Base-by-base conservation (phyloP, 2,888 invertebrate genomes). In the Sylvicola fuscatus region DNA sequence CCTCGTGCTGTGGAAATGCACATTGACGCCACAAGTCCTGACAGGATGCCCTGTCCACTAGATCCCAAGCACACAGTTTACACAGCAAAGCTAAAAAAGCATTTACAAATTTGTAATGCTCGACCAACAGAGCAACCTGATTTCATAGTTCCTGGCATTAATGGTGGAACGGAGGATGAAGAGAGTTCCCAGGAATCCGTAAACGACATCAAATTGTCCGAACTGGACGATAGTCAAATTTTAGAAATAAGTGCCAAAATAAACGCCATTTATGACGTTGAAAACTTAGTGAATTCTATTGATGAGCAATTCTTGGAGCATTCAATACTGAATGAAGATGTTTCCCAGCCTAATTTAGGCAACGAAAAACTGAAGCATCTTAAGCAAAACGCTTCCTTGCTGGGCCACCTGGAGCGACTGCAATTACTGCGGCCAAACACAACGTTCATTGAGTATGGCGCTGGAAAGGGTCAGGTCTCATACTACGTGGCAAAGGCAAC, bases 401-500 rank as follows among this genome's bases (percentile, higher is more conserved):
- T 90, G 38, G 76, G 73, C 29, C 66, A 80, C 37, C 55, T 82
- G 31, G 65, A 77, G 37, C 53, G 61, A 0, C 62, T 68, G 39
- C 59, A 66, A 2, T 60, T 86, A 29, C 55, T 81, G 1, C 49
- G 47, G 10, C 59, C 70, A 8, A 51, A 64, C 14, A 75, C 77
- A 1, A 78, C 80, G 54, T 87, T 71, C 46, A 68, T 89, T 38
- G 90, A 90, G 54, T 76, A 87, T 49, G 89, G 89, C 1, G 87
- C 87, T 10, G 89, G 89, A n/a, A 82, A 80, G 67, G 89, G 84
- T 1, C 76, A 78, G 45, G 52, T 89, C 34, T 79, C 83, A 8
- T 84, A 71, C 54, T 83, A 80, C 71, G 54, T 80, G 37, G 73
- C 76, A 14, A 62, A 64, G 42, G 67, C 72, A 29, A 65, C 76